phyloP scores from a whole-genome alignment of 2,797 vertebrate species.

The Salmo trutta region DNA sequence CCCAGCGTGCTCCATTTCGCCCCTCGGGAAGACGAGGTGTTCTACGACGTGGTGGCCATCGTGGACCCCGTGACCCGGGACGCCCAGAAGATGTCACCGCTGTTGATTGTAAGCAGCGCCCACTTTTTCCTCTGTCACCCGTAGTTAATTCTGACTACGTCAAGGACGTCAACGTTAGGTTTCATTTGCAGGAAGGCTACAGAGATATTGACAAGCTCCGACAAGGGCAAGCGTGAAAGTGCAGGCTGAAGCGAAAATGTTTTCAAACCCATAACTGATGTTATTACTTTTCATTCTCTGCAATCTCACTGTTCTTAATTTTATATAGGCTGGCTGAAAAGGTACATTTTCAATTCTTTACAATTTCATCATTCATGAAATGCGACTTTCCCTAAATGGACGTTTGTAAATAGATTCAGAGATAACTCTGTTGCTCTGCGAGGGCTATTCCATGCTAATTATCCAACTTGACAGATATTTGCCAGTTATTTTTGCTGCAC shows the following conservation, averaged over 20 bases:
- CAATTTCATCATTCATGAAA: too few relatives aligned
- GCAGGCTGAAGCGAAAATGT: background rate
- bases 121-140: background rate
- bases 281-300: constrained; percentile 6
- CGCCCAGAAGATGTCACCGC: constrained; percentile 89
- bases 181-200: background rate
- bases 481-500: background rate
- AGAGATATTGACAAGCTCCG: background rate
- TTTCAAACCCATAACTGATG: constrained; percentile 1
- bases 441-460: constrained; percentile 1
- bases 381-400: too few relatives aligned
- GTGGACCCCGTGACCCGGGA: constrained; percentile 92
- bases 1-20: constrained; percentile 82
- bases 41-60: constrained; percentile 86
- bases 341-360: too few relatives aligned
- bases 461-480: constrained; percentile 1
- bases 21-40: constrained; percentile 81
- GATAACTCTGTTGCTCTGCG: background rate
- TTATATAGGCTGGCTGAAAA: too few relatives aligned
- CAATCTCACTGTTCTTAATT: background rate
- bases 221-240: background rate
- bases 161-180: constrained; percentile 7
- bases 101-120: constrained; percentile 84
- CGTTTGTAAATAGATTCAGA: too few relatives aligned
- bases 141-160: background rate